phyloP scores from a whole-genome alignment of 2,888 invertebrate genomes.

The Lumbricus terrestris region DNA sequence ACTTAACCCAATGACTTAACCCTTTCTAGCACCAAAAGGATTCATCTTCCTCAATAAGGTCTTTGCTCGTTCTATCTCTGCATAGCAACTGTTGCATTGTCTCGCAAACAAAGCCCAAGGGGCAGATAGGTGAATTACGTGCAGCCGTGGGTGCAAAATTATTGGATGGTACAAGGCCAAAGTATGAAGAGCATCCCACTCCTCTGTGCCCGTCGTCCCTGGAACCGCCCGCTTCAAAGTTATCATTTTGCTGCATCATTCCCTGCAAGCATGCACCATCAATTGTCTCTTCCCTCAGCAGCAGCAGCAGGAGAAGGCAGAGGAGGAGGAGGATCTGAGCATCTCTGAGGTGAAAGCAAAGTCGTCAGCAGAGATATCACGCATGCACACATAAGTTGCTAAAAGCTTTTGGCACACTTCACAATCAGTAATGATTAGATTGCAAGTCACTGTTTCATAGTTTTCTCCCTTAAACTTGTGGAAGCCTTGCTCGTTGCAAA shows the following conservation, averaged over 20 bases:
- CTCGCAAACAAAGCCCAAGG: neutral
- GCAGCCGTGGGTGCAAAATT: neutral
- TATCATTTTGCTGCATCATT: neutral
- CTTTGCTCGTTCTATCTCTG: neutral
- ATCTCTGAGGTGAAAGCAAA: neutral
- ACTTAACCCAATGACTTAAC: no score
- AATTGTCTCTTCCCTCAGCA: neutral
- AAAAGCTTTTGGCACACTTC: neutral
- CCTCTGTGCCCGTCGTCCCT: neutral
- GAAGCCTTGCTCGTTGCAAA: neutral
- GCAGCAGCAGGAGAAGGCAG: neutral
- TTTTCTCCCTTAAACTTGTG: neutral
- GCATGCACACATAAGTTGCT: neutral
- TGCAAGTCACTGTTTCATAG: neutral
- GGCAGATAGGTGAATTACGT: neutral
- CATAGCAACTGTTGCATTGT: neutral
- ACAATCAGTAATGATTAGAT: neutral
- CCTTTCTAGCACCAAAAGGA: neutral
- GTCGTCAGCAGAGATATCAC: neutral
- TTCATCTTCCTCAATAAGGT: neutral
- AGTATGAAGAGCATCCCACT: neutral
- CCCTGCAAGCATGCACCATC: neutral
- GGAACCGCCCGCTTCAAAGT: neutral
- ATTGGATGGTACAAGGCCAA: neutral
- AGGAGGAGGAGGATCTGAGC: neutral